Base-by-base conservation (phyloP, 1,140 invertebrate genomes). In the Campodea augens region DNA sequence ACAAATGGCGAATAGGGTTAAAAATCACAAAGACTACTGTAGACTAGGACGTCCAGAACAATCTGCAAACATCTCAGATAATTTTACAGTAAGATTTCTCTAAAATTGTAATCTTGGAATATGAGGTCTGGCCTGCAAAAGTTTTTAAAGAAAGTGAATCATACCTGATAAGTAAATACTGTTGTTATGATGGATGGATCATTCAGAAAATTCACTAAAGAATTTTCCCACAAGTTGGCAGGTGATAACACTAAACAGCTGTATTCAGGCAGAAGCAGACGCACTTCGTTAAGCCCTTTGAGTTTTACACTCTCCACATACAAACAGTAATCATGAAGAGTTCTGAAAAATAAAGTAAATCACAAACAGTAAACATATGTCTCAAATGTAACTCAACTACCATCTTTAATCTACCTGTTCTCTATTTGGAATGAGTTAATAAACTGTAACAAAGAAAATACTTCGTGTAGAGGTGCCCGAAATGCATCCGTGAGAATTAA, bases 231-330 rank as follows among this genome's bases (percentile, higher is more conserved):
- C 22, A 96, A 68, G 64, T 91, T 92, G 1, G 87, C 87, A 1
- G 92, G 91, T 2, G 90, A 95, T 0, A 96, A 60, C n/a, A 90
- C 63, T 0, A 97, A 67, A 60, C 92, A 97, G 59, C 77, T 82
- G 58, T 89, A 93, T 58, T 93, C 80, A 0, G 91, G 90, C 22
- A 92, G 65, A 46, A 83, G 65, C 7, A 69, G 60, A 25, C 61
- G 59, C 54, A 65, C 72, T 55, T 55, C 57, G 58, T 63, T 71
- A 63, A 52, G 63, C 57, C 55, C 64, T 46, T 64, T 65, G 45
- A 72, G 70, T 52, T 80, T 78, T 1, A 84, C 71, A 46, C 74
- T 73, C 55, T 89, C 88, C 32, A 95, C 76, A 57, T 88, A 84
- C 29, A 91, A 70, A 62, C 90, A 95, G 38, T 86, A 64, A 57